A percentile compares a stretch with the other conserved stretches of the same genome.
These are phyloP conservation scores for Setipinna tenuifilis DNA, from an alignment of 2,797 vertebrate genomes.

Conservation along the genomic window DNA sequence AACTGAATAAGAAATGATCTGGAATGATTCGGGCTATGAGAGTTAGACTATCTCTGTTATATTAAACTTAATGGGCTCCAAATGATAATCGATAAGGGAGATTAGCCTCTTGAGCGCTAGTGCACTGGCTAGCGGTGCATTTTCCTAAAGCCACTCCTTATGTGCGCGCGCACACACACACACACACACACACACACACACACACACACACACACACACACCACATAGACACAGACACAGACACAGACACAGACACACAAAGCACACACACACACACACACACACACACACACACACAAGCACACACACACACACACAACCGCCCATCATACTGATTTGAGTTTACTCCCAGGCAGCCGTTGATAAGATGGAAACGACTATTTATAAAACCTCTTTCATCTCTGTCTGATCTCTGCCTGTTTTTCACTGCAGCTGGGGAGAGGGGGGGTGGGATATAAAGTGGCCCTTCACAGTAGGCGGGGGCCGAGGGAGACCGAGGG, in stretches of 20 bases:
- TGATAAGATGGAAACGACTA: conserved; percentile 17
- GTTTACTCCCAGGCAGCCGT: conserved; percentile 1
- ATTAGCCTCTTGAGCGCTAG: conserved; percentile 8
- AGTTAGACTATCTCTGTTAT: conserved; percentile 20
- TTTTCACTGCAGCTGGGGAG: not conserved
- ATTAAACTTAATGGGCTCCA: conserved; percentile 23
- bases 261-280: no score
- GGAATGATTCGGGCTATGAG: conserved; percentile 15
- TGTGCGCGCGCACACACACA: no score
- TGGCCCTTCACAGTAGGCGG: not conserved
- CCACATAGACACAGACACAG: not conserved
- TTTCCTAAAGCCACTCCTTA: not conserved
- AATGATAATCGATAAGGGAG: conserved; percentile 26
- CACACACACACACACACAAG: not conserved
- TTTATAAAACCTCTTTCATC: conserved; percentile 8
- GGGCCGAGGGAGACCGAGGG: no score
- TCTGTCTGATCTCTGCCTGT: conserved; percentile 16
- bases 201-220: not conserved
- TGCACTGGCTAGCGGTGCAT: not conserved
- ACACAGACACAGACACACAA: no score
- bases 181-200: not conserved
- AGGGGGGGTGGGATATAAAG: not conserved
- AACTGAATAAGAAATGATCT: conserved; percentile 19
- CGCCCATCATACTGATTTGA: not conserved
- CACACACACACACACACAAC: not conserved